Evolutionary conservation across 1,140 invertebrate genomes (phyloP).

Genomic region (Brevipalpus yothersi): DNA sequence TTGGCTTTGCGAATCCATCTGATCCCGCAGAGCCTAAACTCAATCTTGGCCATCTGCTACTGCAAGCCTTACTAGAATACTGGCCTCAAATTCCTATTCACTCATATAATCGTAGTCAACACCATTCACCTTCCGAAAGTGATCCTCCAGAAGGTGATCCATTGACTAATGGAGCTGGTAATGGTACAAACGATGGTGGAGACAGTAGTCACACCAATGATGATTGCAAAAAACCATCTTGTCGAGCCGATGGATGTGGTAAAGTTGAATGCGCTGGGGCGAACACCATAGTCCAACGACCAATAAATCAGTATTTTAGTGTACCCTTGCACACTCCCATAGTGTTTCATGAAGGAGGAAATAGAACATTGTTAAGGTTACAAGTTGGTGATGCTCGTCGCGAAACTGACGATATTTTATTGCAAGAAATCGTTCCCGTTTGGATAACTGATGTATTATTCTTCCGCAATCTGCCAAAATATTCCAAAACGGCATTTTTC

Average conservation of each 20-base stretch:
- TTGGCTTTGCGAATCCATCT: conserved; percentile 33
- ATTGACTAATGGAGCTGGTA: background rate
- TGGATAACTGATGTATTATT: conserved; percentile 92
- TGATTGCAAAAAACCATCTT: conserved; percentile 10
- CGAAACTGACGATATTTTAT: conserved; percentile 73
- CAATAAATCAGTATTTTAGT: conserved; percentile 61
- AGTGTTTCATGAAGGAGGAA: conserved; percentile 89
- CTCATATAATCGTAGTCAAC: background rate
- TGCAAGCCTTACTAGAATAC: conserved; percentile 82
- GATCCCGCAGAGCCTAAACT: conserved; percentile 27
- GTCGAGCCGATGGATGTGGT: conserved; percentile 17
- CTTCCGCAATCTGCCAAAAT: conserved; percentile 67
- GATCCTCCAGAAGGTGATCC: conserved; percentile 20
- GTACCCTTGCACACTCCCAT: conserved; percentile 87
- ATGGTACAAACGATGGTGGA: conserved; percentile 3
- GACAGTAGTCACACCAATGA: background rate
- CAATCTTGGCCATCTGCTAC: conserved; percentile 78
- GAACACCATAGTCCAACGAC: conserved; percentile 15
- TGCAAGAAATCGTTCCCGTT: conserved; percentile 79
- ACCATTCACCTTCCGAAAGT: conserved; percentile 27
- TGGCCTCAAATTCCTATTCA: conserved; percentile 47
- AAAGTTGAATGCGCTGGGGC: background rate
- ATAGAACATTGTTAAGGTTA: conserved; percentile 66
- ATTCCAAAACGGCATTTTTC: conserved; percentile 93
- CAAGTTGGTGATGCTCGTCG: conserved; percentile 75